Evolutionary conservation across 2,888 invertebrate genomes (phyloP).

Genomic region (Opisthograptis luteolata): DNA sequence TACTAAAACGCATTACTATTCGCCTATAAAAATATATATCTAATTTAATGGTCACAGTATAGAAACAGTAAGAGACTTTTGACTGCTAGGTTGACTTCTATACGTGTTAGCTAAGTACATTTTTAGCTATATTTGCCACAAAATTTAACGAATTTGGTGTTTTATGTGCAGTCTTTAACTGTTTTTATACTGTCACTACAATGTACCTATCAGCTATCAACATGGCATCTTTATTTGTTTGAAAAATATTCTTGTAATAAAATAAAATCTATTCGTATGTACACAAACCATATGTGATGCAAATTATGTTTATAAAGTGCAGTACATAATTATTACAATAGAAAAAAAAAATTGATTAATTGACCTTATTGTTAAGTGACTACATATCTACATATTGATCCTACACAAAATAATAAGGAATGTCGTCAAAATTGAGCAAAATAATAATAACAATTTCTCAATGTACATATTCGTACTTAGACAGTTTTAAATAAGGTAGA

Average conservation of each 20-base stretch:
- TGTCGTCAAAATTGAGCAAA: slow-evolving; percentile 66
- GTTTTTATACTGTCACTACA: slow-evolving; percentile 38
- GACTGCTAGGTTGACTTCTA: slow-evolving; percentile 8
- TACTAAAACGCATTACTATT: slow-evolving; percentile 80
- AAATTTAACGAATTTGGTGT: too few relatives aligned
- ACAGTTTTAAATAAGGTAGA: too few relatives aligned
- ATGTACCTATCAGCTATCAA: slow-evolving; percentile 32
- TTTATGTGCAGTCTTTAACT: too few relatives aligned
- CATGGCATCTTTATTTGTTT: slow-evolving; percentile 61
- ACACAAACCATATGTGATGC: slow-evolving; percentile 2
- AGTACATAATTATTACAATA: background rate
- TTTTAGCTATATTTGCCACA: too few relatives aligned
- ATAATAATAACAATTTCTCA: slow-evolving; percentile 36
- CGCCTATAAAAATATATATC: slow-evolving; percentile 44
- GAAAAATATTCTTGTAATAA: slow-evolving; percentile 4
- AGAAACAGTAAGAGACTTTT: slow-evolving; percentile 44
- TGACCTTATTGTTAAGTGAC: slow-evolving; percentile 5
- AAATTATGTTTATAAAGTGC: slow-evolving; percentile 2
- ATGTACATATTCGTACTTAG: too few relatives aligned
- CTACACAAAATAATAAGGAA: slow-evolving; percentile 47
- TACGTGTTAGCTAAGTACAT: too few relatives aligned
- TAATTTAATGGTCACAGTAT: slow-evolving; percentile 19
- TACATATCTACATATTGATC: slow-evolving; percentile 20
- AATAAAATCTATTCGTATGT: slow-evolving; percentile 11
- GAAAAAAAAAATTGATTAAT: slow-evolving; percentile 7